Conservation (phyloP, 2,113 vertebrate genomes). For the Apodemus sylvaticus region DNA sequence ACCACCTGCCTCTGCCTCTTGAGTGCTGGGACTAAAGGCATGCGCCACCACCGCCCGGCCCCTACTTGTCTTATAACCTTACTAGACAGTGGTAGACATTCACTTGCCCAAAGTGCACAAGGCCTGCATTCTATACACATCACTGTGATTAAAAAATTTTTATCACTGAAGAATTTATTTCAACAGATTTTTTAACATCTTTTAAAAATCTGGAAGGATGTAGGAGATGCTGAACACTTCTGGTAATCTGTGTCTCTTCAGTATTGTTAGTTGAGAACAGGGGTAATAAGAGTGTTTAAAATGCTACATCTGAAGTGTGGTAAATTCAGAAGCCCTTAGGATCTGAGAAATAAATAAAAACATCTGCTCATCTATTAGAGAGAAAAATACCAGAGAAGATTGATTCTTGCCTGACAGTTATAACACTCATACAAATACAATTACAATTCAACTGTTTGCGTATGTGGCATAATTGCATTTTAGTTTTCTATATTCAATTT, state of each 20-base stretch:
- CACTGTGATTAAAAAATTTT: not conserved
- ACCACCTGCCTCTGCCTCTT: no score
- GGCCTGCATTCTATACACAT: not conserved
- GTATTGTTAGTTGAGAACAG: constrained; percentile 11
- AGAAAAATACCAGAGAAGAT: constrained; percentile 52
- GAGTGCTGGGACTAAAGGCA: no score
- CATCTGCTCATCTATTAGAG: not conserved
- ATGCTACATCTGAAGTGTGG: not conserved
- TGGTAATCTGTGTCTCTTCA: not conserved
- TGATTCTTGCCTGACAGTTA: not conserved
- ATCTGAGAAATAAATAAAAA: constrained; percentile 39
- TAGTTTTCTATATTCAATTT: not conserved
- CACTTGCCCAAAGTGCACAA: not conserved
- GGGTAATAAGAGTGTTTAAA: constrained; percentile 13
- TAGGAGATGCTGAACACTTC: not conserved
- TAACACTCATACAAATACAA: constrained; percentile 33
- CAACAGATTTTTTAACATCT: not conserved
- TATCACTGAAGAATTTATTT: not conserved
- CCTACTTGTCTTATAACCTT: no score
- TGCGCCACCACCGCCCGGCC: no score
- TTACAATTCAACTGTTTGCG: not conserved
- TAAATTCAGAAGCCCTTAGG: constrained; percentile 34
- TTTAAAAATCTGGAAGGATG: not conserved
- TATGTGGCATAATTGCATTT: not conserved
- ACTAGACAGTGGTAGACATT: not conserved